Evolutionary conservation across 2,113 vertebrate species (phyloP), one percentile per base, ranked within the genome.

Genomic region (Gnathonemus longibarbis): DNA sequence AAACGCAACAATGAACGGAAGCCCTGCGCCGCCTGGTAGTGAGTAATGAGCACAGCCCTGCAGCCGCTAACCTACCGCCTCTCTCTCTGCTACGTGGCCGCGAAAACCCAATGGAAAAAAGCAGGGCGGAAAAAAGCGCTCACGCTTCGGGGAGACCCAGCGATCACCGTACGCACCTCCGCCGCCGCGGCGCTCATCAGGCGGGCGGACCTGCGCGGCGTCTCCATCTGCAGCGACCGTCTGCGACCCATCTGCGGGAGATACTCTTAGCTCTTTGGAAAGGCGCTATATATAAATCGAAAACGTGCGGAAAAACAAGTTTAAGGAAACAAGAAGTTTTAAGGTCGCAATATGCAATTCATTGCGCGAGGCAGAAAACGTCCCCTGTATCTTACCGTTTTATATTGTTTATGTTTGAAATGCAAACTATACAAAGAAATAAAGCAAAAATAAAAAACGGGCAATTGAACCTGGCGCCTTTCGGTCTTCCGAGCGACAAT

Each of bases 381-480:
- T 24, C 21, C 21, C 17, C 21, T 24, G 21, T 9, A 21, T 46
- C 45, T 84, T 84, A 46, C 42, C 83, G 83, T 48, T 46, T 42
- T 84, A 45, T 84, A 9, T 11, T 3, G 77, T 13, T 21, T 45
- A 24, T 84, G 1, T 10, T 21, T n/a, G 42, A 84, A 48, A 19
- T 83, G 17, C 83, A 24, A 48, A 84, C 1, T 21, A n/a, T n/a
- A 24, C 3, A 48, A 45, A 48, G 42, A 46, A 21, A 52, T 27
- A 2, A 53, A 24, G 52, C 90, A 92, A 93, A 94, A 94, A 94
- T 91, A 13, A 84, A 19, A 58, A 21, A 62, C 70, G 66, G 27
- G 49, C 91, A 95, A 56, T 95, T 94, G 91, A 96, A 95, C 90
- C 46, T 92, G 94, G 94, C 95, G 96, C 95, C 94, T 93, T 94